Evolutionary conservation across 2,888 invertebrate species (phyloP).

Genomic region (Rapana venosa): DNA sequence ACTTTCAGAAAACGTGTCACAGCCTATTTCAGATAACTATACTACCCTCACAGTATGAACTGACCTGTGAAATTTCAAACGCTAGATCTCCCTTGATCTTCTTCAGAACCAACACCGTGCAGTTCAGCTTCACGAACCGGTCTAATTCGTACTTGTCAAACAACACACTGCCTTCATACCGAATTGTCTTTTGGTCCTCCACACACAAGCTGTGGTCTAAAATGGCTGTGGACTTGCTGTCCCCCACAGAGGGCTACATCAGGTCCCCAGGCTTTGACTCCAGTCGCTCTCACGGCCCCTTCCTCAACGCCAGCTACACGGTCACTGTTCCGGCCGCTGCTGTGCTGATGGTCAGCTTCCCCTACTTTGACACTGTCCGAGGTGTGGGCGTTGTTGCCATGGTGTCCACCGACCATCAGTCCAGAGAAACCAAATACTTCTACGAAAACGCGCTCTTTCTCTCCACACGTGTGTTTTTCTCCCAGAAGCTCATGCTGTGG

Average conservation of each 20-base stretch:
- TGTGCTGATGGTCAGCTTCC: constrained; percentile 28
- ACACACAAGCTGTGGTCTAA: background rate
- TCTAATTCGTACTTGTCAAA: background rate
- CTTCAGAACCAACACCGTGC: background rate
- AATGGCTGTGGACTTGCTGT: background rate
- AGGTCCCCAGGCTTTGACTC: background rate
- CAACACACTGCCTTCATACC: background rate
- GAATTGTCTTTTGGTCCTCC: background rate
- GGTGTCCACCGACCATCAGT: background rate
- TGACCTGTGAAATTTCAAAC: background rate
- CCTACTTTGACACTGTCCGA: background rate
- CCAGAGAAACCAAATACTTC: background rate
- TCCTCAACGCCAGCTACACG: background rate
- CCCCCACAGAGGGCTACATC: background rate
- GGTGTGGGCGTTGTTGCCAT: background rate
- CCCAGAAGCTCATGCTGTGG: too few relatives aligned
- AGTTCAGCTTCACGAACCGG: background rate
- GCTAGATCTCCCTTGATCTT: background rate
- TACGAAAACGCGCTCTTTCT: background rate
- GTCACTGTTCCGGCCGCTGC: background rate
- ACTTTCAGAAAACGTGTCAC: background rate
- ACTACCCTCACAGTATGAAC: background rate
- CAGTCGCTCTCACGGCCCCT: background rate
- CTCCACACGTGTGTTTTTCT: background rate
- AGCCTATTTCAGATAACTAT: background rate